phyloP scores from a whole-genome alignment of 2,113 vertebrate species.

The Leptocoma aspasia region DNA sequence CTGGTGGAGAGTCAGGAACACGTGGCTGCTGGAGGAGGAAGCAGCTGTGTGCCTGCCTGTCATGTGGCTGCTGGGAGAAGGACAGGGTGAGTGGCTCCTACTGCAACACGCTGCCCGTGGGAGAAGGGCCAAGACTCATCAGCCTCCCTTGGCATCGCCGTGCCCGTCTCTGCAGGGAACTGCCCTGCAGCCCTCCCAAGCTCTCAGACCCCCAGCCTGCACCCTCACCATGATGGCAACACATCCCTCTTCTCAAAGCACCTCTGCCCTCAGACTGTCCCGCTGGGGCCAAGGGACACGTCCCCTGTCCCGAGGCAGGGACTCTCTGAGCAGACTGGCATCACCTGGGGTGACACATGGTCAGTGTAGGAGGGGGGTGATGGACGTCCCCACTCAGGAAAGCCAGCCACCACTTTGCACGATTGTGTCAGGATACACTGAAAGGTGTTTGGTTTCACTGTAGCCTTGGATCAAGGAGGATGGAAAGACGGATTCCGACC shows the following conservation, averaged over 20 bases:
- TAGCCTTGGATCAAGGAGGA: slow-evolving; percentile 48
- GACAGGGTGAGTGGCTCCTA: neutral
- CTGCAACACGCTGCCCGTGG: neutral
- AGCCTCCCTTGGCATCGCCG: neutral
- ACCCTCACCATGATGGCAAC: neutral
- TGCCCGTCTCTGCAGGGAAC: neutral
- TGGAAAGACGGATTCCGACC: slow-evolving; percentile 38
- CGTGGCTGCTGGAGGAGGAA: neutral
- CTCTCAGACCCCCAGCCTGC: neutral
- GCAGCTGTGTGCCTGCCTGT: neutral
- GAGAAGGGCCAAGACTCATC: neutral
- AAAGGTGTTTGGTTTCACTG: slow-evolving; percentile 53
- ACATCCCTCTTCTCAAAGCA: neutral
- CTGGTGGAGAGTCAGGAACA: neutral
- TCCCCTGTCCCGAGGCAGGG: neutral
- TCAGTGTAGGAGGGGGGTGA: neutral
- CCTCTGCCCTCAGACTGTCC: neutral
- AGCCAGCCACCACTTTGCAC: neutral
- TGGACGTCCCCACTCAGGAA: neutral
- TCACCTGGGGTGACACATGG: neutral
- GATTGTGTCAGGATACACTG: neutral
- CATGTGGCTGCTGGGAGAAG: neutral
- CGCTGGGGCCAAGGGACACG: neutral
- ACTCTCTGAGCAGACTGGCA: neutral
- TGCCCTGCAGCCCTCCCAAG: neutral